Evolutionary conservation across 2,113 vertebrate genomes (phyloP).

Genomic region (Phylloscopus whistleri): DNA sequence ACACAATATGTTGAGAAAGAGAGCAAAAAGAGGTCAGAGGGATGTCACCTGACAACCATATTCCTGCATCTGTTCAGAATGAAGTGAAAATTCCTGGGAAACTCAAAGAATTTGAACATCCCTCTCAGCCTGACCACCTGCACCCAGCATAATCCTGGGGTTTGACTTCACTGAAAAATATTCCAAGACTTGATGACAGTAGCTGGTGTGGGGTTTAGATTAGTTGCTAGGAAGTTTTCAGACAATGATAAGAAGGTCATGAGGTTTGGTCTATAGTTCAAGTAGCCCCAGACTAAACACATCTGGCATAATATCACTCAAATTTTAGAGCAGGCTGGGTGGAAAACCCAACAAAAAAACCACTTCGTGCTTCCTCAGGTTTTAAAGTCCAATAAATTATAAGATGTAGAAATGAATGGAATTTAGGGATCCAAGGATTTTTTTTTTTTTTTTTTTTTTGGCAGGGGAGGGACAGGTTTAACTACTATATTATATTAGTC

Average conservation of each 20-base stretch:
- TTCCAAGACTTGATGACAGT: fast-evolving
- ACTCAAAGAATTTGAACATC: background rate
- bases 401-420: background rate
- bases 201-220: background rate
- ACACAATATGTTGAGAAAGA: background rate
- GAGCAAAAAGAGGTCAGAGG: background rate
- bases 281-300: background rate
- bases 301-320: background rate
- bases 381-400: background rate
- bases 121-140: background rate
- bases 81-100: background rate
- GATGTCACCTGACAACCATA: background rate
- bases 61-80: background rate
- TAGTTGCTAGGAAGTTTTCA: background rate
- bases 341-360: fast-evolving
- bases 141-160: background rate
- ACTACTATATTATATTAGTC: background rate
- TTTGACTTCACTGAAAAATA: background rate
- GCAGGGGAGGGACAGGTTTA: too few relatives aligned
- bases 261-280: background rate
- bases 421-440: background rate
- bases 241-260: fast-evolving
- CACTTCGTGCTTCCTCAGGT: background rate
- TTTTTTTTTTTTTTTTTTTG: background rate
- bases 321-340: fast-evolving